A percentile compares a stretch with the other conserved stretches of the same genome.
These are phyloP conservation scores for Columba livia DNA, from an alignment of 2,113 vertebrate species.

Conservation along the genomic window DNA sequence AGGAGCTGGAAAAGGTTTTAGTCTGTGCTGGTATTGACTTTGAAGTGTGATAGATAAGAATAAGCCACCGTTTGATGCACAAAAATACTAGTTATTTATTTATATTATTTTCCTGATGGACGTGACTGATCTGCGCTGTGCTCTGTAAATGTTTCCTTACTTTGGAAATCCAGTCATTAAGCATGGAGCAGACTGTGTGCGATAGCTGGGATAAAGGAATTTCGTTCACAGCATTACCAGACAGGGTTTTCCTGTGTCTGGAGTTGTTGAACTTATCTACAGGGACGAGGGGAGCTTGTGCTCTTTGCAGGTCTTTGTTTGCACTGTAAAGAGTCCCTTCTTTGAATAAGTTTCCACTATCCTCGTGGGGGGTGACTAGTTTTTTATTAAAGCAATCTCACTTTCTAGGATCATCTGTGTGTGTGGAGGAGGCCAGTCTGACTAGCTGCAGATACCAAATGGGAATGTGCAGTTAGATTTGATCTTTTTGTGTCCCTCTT, in stretches of 20 bases:
- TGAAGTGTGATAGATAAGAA: neutral
- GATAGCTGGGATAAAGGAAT: conserved; percentile 5
- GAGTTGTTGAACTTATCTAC: neutral
- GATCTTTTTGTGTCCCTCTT: neutral
- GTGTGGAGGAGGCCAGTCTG: neutral
- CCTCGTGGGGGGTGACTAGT: neutral
- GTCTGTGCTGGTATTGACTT: neutral
- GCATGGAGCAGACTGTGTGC: neutral
- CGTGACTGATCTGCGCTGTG: neutral
- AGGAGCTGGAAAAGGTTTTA: neutral
- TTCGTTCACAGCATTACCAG: neutral
- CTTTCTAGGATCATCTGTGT: neutral
- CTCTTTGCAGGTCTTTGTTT: neutral
- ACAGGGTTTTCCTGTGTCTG: conserved; percentile 60
- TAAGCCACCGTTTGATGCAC: neutral
- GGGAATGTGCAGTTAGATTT: neutral
- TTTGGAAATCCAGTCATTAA: neutral
- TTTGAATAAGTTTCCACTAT: neutral
- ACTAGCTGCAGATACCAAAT: neutral
- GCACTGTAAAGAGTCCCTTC: neutral
- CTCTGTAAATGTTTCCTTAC: conserved; percentile 1
- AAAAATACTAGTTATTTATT: neutral
- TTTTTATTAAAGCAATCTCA: neutral
- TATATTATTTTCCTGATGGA: neutral
- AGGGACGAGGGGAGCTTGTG: neutral